phyloP scores from a whole-genome alignment of 1,140 invertebrate genomes.

The Drosophila simulans region DNA sequence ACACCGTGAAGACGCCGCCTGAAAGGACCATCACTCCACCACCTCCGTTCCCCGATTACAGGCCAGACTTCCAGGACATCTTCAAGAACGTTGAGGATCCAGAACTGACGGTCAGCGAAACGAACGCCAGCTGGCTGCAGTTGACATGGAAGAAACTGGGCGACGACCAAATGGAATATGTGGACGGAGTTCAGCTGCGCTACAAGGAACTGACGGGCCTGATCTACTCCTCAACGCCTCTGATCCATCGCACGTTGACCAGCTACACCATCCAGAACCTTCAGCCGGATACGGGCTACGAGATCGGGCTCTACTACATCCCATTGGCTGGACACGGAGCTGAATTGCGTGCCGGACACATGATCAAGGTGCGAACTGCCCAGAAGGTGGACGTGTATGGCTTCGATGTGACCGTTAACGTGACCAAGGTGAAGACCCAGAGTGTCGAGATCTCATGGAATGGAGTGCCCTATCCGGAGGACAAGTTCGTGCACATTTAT shows the following conservation, averaged over 20 bases:
- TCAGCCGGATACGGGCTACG: slow-evolving; percentile 89
- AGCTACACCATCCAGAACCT: slow-evolving; percentile 90
- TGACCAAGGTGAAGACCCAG: slow-evolving; percentile 89
- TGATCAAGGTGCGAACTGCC: slow-evolving; percentile 88
- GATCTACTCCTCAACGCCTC: slow-evolving; percentile 90
- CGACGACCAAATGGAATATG: slow-evolving; percentile 90
- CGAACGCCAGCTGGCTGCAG: slow-evolving; percentile 91
- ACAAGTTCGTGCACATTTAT: slow-evolving; percentile 96
- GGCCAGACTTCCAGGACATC: slow-evolving; percentile 82
- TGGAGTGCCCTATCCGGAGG: slow-evolving; percentile 93
- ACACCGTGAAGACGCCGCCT: slow-evolving; percentile 88
- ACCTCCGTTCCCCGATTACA: slow-evolving; percentile 76
- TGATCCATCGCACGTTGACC: slow-evolving; percentile 90
- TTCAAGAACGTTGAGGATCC: slow-evolving; percentile 86
- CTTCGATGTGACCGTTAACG: slow-evolving; percentile 91
- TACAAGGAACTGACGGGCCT: slow-evolving; percentile 90
- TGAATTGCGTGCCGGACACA: slow-evolving; percentile 89
- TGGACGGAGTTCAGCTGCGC: slow-evolving; percentile 87
- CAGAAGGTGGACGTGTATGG: slow-evolving; percentile 90
- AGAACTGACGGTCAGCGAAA: slow-evolving; percentile 89
- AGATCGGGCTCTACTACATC: slow-evolving; percentile 91
- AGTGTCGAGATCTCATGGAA: slow-evolving; percentile 92
- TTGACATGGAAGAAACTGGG: slow-evolving; percentile 93
- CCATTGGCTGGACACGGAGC: slow-evolving; percentile 90
- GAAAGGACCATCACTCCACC: slow-evolving; percentile 81